Base-by-base conservation (phyloP, 2,797 vertebrate species). In the Naso thynnoides region DNA sequence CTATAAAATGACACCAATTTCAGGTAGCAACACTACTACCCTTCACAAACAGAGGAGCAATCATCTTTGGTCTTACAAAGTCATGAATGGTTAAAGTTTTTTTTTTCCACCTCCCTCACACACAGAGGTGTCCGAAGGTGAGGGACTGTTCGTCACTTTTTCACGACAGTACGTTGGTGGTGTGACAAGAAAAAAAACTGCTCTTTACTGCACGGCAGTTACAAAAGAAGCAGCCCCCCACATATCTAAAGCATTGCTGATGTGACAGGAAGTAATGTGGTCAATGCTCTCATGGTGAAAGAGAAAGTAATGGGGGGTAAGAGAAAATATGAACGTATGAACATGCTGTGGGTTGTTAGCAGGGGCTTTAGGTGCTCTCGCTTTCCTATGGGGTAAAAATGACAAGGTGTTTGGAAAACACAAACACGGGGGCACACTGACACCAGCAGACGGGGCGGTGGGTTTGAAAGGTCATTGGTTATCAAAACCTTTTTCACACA, bases 221-320 rank as follows among this genome's bases (percentile, higher is more conserved):
- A 27, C 19, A 70, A 63, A 63, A 61, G 10, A 54, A 64, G 36
- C 62, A 73, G 59, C 59, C 79, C 78, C 63, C 58, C 16, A 66
- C 62, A 71, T 33, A 59, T 23, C 7, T 52, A 58, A 19, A 18
- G 29, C 5, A 38, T 67, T 48, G n/a, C 45, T 69, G 18, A 11
- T 79, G 49, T 68, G 63, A 84, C 79, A 92, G 92, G 92, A 92
- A 88, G 49, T 73, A 10, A 52, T 85, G 87, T 88, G 84, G 86
- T 87, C 76, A 75, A 58, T 73, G 2, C 9, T 53, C 41, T 36
- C 11, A 24, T 0, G 39, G 45, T 72, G 64, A 89, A 82, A 89
- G 61, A 76, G 85, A 88, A 90, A 89, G 81, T 70, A 77, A 19
- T 2, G 52, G 47, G 27, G 54, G 52, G 73, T 58, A 58, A 52